These are phyloP conservation scores for Ectobius pallidus DNA, from an alignment of 2,888 invertebrate species.

Conservation along the genomic window DNA sequence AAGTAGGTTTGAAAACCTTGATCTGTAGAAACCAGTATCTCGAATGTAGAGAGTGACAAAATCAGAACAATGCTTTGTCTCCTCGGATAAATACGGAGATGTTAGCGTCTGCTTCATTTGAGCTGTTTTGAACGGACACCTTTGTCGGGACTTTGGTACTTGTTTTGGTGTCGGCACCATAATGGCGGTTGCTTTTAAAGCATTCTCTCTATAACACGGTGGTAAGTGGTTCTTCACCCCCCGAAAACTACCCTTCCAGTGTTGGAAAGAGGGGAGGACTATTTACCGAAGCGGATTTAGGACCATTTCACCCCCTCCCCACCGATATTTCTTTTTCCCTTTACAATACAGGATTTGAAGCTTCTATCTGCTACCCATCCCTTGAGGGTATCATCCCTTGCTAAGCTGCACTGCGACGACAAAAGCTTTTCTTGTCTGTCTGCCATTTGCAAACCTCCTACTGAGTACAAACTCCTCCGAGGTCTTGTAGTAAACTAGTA, in stretches of 20 bases:
- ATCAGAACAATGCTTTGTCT: too few relatives aligned
- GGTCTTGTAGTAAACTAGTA: too few relatives aligned
- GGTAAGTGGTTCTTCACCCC: conserved; percentile 17
- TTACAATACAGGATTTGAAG: conserved; percentile 28
- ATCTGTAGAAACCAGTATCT: too few relatives aligned
- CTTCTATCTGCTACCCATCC: conserved; percentile 15
- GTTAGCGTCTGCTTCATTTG: too few relatives aligned
- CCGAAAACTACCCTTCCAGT: conserved; percentile 15
- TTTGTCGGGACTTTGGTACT: too few relatives aligned
- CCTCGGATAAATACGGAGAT: too few relatives aligned
- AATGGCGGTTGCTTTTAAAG: conserved; percentile 17
- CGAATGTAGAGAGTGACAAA: too few relatives aligned
- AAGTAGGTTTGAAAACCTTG: too few relatives aligned
- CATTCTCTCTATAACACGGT: conserved; percentile 1
- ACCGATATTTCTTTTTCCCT: conserved; percentile 38
- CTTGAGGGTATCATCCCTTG: conserved; percentile 24
- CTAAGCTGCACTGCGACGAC: conserved; percentile 20
- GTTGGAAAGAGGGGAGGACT: conserved; percentile 43
- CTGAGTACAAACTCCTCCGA: too few relatives aligned
- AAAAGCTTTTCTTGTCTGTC: conserved; percentile 7
- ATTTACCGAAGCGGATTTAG: conserved; percentile 41
- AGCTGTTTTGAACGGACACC: too few relatives aligned
- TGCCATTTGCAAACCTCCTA: conserved; percentile 15
- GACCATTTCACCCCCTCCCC: conserved; percentile 44
- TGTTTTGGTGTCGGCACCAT: not conserved